Percentiles rank a stretch among this genome's conserved stretches.
phyloP scores from a whole-genome alignment of 2,797 vertebrate species.

The Melanotaenia maccullochi region DNA sequence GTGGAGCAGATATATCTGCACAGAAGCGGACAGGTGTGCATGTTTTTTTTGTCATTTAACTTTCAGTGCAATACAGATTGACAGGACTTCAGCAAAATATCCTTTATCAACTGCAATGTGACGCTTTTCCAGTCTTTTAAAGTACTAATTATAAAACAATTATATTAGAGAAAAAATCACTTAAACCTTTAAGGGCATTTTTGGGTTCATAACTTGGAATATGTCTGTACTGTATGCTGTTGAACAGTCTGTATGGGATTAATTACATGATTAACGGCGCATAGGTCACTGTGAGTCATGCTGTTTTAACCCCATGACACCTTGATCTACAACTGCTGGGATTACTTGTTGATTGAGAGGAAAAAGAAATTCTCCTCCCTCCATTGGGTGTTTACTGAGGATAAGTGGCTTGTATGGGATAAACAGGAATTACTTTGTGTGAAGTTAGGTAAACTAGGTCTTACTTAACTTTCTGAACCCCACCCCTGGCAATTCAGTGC shows the following conservation, averaged over 20 bases:
- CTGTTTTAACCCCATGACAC: constrained; percentile 30
- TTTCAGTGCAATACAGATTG: neutral
- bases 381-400: constrained; percentile 41
- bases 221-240: neutral
- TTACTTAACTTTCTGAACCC: constrained; percentile 52
- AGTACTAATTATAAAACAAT: constrained; percentile 20
- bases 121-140: constrained; percentile 31
- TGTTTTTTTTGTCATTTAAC: neutral
- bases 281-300: neutral
- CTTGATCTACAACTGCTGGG: constrained; percentile 22
- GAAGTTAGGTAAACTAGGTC: constrained; percentile 58
- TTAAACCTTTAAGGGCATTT: neutral
- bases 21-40: neutral
- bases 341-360: constrained; percentile 25
- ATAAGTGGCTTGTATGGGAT: constrained; percentile 64
- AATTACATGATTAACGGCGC: neutral
- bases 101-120: constrained; percentile 18
- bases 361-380: constrained; percentile 35
- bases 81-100: constrained; percentile 1
- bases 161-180: neutral
- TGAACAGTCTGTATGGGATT: neutral
- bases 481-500: constrained; percentile 30
- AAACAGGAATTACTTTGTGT: constrained; percentile 56
- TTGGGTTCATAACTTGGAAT: neutral
- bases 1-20: constrained; percentile 4